A percentile compares a stretch with the other conserved stretches of the same genome.
Conservation (phyloP, 1,140 invertebrate species). For the Pararge aegeria region DNA sequence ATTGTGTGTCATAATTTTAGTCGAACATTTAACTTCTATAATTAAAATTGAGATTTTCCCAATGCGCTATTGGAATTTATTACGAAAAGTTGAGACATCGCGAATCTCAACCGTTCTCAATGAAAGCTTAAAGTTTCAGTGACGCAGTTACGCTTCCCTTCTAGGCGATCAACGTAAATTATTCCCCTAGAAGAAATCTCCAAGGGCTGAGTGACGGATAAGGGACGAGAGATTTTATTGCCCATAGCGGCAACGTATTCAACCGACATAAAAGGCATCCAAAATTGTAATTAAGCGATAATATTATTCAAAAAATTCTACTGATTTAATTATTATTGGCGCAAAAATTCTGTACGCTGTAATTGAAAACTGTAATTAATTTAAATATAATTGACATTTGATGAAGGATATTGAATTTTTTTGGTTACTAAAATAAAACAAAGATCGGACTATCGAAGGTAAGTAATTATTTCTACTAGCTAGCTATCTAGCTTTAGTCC, state of each 20-base stretch:
- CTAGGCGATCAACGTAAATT: conserved; percentile 58
- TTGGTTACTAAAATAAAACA: background rate
- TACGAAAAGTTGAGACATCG: conserved; percentile 63
- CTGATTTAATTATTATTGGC: conserved; percentile 64
- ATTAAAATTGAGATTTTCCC: conserved; percentile 47
- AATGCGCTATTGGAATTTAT: conserved; percentile 68
- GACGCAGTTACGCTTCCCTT: conserved; percentile 74
- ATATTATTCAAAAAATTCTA: conserved; percentile 66
- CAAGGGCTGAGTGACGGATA: conserved; percentile 75
- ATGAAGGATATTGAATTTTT: background rate
- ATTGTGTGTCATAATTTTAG: conserved; percentile 5
- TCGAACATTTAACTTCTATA: conserved; percentile 18
- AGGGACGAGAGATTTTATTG: conserved; percentile 73
- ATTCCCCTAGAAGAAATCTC: conserved; percentile 70
- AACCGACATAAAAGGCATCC: conserved; percentile 65
- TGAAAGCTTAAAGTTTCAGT: conserved; percentile 75
- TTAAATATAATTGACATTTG: conserved; percentile 26
- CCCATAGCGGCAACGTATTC: conserved; percentile 59
- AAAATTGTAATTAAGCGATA: conserved; percentile 69
- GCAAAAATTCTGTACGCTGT: conserved; percentile 20
- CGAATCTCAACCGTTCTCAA: conserved; percentile 66
- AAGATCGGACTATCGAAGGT: background rate
- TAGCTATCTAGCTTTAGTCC: too few species aligned
- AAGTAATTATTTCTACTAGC: too few species aligned
- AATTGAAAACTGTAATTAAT: conserved; percentile 13